Base-by-base conservation (phyloP, 2,888 invertebrate species). In the Geophilus truncorum region DNA sequence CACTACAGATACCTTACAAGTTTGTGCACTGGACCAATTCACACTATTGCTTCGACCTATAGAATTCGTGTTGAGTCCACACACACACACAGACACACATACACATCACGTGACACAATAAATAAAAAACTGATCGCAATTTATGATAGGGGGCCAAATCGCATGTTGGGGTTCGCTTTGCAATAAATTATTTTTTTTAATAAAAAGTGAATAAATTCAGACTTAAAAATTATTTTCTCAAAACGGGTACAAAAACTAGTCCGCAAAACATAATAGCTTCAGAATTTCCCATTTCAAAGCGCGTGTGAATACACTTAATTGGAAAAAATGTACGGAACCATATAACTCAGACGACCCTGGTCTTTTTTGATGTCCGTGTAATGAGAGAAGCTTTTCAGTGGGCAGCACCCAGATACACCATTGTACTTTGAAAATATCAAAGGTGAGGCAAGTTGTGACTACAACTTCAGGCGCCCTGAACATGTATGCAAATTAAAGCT, bases 391-490 rank as follows among this genome's bases (percentile, higher is more conserved):
- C 70, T 70, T 70, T 45, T 70, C 70, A 70, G 70, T 25, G 70
- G 70, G 70, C 70, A 70, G 70, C 70, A 23, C 10, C 70, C 70
- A 70, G 28, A 70, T 28, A 70, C 18, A 18, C 70, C 28, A 15
- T 70, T 70, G 70, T 70, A 70, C 28, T 70, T 70, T 70, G 0
- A 23, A 28, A 28, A 70, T 70, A 28, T 25, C 25, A 70, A 57
- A 70, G 70, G 70, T 70, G 70, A 70, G 28, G 70, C 70, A 70
- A 70, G 70, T 70, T 70, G 70, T 70, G 70, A 70, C 70, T 70
- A 28, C 70, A 5, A 70, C 70, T 70, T 51, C 3, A 28, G 70
- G n/a, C n/a, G n/a, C n/a, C n/a, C n/a, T n/a, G n/a, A n/a, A n/a
- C 23, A 23, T 23, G 23, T 62, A 62, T 62, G 57, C 57, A 62